These are phyloP conservation scores for Muschampia plurimacula DNA, from an alignment of 2,888 invertebrate genomes.

Conservation along the genomic window DNA sequence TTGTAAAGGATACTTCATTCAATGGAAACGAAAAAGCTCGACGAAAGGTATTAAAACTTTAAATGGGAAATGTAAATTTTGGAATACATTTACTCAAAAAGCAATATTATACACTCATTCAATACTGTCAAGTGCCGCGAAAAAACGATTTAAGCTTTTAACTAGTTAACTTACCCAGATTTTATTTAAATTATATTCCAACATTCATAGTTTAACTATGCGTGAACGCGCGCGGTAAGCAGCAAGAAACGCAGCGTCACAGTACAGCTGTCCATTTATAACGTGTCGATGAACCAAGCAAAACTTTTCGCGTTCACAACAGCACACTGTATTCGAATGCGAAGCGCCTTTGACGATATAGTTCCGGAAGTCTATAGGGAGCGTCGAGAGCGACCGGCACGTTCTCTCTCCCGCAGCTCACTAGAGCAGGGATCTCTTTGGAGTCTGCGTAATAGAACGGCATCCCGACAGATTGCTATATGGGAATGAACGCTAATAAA, in stretches of 20 bases:
- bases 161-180: constrained; percentile 57
- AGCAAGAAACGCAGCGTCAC: background rate
- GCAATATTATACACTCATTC: constrained; percentile 20
- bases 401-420: constrained; percentile 73
- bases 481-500: constrained; percentile 85
- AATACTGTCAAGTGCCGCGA: constrained; percentile 10
- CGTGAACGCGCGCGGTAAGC: constrained; percentile 53
- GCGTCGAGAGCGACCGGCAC: constrained; percentile 65
- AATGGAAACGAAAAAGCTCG: constrained; percentile 18
- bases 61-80: constrained; percentile 34
- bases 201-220: constrained; percentile 62
- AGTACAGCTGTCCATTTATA: constrained; percentile 54
- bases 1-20: constrained; percentile 28
- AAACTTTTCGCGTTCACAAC: constrained; percentile 58
- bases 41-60: constrained; percentile 28
- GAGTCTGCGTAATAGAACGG: constrained; percentile 84
- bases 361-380: constrained; percentile 52
- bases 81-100: constrained; percentile 29
- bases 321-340: constrained; percentile 57
- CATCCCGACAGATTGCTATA: constrained; percentile 84
- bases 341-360: constrained; percentile 55
- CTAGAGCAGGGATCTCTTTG: constrained; percentile 80
- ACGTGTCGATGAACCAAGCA: constrained; percentile 51
- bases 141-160: constrained; percentile 16
- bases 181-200: constrained; percentile 58